phyloP scores from a whole-genome alignment of 2,888 invertebrate genomes.

The Acrobasis suavella region DNA sequence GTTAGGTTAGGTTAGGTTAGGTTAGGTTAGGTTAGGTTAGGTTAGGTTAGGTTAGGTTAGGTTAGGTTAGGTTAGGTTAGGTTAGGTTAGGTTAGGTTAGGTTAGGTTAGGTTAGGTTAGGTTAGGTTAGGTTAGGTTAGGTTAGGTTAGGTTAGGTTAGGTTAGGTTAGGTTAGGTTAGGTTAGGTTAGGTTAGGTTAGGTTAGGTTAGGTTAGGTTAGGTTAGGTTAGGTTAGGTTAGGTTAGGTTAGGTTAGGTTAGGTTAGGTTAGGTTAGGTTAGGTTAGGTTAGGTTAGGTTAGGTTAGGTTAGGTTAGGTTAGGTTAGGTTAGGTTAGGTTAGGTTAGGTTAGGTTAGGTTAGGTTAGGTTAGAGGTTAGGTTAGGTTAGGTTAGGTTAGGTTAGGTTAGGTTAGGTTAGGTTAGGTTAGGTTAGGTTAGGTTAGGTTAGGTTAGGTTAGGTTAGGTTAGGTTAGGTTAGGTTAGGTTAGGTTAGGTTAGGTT shows the following conservation, averaged over 20 bases:
- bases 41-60: conserved; percentile 20
- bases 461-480: conserved; percentile 24
- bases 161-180: conserved; percentile 23
- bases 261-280: conserved; percentile 23
- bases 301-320: conserved; percentile 19
- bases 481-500: conserved; percentile 25
- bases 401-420: conserved; percentile 24
- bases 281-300: conserved; percentile 23
- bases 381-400: conserved; percentile 22
- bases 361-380: conserved; percentile 15
- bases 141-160: conserved; percentile 23
- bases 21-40: conserved; percentile 22
- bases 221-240: conserved; percentile 23
- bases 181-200: conserved; percentile 23
- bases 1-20: conserved; percentile 17
- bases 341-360: conserved; percentile 23
- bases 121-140: conserved; percentile 23
- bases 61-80: conserved; percentile 20
- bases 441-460: conserved; percentile 24
- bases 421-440: conserved; percentile 24
- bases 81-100: conserved; percentile 23
- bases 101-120: conserved; percentile 23
- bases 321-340: conserved; percentile 25
- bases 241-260: conserved; percentile 23
- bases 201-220: conserved; percentile 23